Percentiles rank a stretch among this genome's conserved stretches.
Conservation (phyloP, 2,113 vertebrate genomes). For the Prunella himalayana region DNA sequence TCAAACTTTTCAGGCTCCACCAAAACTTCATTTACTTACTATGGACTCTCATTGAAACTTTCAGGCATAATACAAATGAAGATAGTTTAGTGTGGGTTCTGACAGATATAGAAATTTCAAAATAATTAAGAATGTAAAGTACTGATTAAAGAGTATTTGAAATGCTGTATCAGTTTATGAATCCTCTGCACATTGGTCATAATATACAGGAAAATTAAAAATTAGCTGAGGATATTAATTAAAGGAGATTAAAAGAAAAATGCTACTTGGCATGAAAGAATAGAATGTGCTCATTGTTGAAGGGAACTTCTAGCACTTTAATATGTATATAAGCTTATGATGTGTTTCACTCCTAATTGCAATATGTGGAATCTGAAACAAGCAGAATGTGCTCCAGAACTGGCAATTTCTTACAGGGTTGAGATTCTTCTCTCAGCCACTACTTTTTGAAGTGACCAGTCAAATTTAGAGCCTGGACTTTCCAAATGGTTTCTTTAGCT, state of each 20-base stretch:
- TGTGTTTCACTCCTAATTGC: not conserved
- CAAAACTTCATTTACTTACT: not conserved
- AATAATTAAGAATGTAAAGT: constrained; percentile 60
- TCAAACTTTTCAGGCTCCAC: not conserved
- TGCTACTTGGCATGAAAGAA: not conserved
- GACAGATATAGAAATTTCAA: constrained; percentile 41
- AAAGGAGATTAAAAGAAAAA: constrained; percentile 49
- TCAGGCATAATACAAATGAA: constrained; percentile 40
- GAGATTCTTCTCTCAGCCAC: not conserved
- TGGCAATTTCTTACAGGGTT: not conserved
- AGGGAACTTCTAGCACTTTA: not conserved
- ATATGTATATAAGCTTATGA: not conserved
- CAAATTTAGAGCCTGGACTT: not conserved
- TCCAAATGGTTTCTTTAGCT: not conserved
- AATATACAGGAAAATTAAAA: constrained; percentile 14
- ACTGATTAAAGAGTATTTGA: constrained; percentile 50
- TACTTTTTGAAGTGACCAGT: not conserved
- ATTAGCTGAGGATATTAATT: constrained; percentile 57
- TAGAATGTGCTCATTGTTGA: not conserved
- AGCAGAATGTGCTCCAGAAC: not conserved
- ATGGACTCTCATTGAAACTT: constrained; percentile 8
- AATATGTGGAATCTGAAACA: not conserved
- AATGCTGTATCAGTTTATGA: constrained; percentile 44
- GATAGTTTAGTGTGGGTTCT: constrained; percentile 30
- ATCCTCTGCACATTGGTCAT: constrained; percentile 53